Base-by-base conservation (phyloP, 2,888 invertebrate genomes). In the Sminthurides aquaticus region DNA sequence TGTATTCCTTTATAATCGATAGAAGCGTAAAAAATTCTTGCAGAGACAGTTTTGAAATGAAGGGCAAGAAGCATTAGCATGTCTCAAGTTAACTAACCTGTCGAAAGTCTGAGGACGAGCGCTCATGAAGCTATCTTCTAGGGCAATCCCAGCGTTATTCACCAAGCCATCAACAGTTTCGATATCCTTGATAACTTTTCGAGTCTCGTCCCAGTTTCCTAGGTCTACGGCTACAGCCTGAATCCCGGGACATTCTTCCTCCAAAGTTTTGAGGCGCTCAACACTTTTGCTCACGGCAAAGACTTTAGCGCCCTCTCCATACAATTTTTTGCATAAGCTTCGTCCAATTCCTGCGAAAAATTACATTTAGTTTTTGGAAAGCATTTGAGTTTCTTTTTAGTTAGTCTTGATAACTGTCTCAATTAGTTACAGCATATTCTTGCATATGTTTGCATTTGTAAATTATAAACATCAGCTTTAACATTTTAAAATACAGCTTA, bases 91-190 rank as follows among this genome's bases (percentile, higher is more conserved):
- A 43, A 43, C 8, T 80, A 82, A 87, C 87, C 81, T 82, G 78
- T 94, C 90, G 76, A 89, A 84, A 70, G 85, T 84, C 62, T 86
- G 81, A 64, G 87, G 83, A 2, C 84, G 83, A 34, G 87, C 81
- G 55, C 87, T 83, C 1, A 87, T 79, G 75, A 95, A 87, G 0
- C 88, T 84, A 69, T 85, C 85, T 34, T 89, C 82, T 49, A 82
- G 78, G 1, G 87, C 87, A 29, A 89, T 79, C 1, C 87, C 95
- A 1, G 95, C 95, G 82, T 94, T 95, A 76, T 96, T 96, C 0
- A 96, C 92, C 28, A 95, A 78, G 3, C 91, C 84, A 79, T 96
- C 89, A 70, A 94, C 84, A 63, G 81, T 80, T 0, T 85, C 85
- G 49, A 85, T 81, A 71, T 82, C 80, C 22, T 60, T 49, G 0